Conservation (phyloP, 1,140 invertebrate species). For the Nasonia giraulti region DNA sequence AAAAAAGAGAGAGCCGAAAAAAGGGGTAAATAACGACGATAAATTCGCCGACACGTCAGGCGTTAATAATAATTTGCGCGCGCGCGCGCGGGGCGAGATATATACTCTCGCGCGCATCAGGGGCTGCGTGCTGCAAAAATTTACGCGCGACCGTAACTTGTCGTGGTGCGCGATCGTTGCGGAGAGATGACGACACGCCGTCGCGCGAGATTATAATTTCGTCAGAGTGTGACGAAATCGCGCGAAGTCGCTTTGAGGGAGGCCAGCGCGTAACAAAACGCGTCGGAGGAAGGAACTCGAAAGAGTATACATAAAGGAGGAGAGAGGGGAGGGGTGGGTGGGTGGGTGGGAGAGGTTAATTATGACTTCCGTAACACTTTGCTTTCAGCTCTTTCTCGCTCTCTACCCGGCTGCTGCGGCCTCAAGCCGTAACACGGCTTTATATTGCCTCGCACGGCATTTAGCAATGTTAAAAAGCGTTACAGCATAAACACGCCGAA, state of each 20-base stretch:
- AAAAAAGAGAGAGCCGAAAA: not conserved
- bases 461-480: conserved; percentile 46
- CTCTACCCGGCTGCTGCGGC: not conserved
- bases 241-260: conserved; percentile 3
- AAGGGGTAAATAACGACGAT: conserved; percentile 48
- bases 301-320: conserved; percentile 13
- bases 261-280: not conserved
- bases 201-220: conserved; percentile 37
- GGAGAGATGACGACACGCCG: conserved; percentile 39
- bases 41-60: conserved; percentile 48
- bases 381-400: conserved; percentile 7
- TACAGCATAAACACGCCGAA: not conserved
- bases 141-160: conserved; percentile 44
- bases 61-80: conserved; percentile 51
- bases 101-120: conserved; percentile 16
- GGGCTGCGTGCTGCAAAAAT: conserved; percentile 26
- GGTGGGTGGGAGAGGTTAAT: conserved; percentile 37
- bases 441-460: conserved; percentile 43
- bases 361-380: conserved; percentile 53
- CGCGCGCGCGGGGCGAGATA: conserved; percentile 3
- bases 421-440: conserved; percentile 12
- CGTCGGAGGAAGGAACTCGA: not conserved
- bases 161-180: conserved; percentile 35
- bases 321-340: too few relatives aligned
- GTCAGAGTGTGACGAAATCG: conserved; percentile 35